These are phyloP conservation scores for Vulpes ferrilata DNA, from an alignment of 2,113 vertebrate genomes.

Conservation along the genomic window DNA sequence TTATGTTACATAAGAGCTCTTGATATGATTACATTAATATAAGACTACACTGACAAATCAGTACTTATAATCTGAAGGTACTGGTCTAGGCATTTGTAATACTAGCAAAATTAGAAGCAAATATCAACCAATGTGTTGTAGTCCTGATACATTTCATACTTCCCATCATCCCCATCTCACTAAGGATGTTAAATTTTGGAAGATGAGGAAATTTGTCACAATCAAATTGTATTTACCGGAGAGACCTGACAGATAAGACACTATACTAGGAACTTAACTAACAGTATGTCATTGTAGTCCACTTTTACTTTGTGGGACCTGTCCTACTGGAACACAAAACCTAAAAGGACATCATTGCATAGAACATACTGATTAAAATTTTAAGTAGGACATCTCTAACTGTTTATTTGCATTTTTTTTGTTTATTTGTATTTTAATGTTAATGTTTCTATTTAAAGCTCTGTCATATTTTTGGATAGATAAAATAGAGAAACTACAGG, in stretches of 20 bases:
- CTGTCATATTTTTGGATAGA: neutral
- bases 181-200: neutral
- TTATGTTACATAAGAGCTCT: neutral
- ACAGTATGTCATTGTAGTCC: neutral
- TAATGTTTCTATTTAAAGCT: neutral
- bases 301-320: neutral
- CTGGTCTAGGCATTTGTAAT: neutral
- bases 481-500: neutral
- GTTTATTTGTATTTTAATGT: slow-evolving; percentile 37
- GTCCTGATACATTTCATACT: neutral
- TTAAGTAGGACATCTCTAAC: neutral
- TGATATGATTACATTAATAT: neutral
- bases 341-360: neutral
- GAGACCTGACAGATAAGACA: neutral
- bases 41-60: neutral
- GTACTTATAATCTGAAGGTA: neutral
- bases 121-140: neutral
- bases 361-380: neutral
- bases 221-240: neutral
- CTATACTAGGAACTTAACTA: neutral
- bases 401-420: slow-evolving; percentile 28
- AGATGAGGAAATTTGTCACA: neutral
- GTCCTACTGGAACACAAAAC: neutral
- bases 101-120: neutral
- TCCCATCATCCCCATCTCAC: neutral